Evolutionary conservation across 1,140 invertebrate species (phyloP).

Genomic region (Heterodera carotae): DNA sequence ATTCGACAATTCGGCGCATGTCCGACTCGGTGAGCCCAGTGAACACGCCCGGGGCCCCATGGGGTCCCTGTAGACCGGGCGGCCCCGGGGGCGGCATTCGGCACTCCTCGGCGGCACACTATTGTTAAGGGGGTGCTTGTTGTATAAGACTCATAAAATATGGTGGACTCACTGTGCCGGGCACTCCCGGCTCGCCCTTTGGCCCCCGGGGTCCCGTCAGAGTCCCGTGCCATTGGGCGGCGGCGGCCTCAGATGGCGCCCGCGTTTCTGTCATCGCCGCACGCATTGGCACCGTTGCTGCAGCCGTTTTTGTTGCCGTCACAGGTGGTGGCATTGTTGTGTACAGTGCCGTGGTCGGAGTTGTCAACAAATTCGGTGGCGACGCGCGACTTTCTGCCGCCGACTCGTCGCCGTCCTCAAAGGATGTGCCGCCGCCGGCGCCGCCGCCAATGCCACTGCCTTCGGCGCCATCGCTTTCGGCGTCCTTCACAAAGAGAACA

Average conservation of each 20-base stretch:
- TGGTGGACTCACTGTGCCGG: slow-evolving; percentile 18
- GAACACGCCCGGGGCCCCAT: slow-evolving; percentile 34
- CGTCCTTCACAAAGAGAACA: background rate
- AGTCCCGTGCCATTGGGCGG: background rate
- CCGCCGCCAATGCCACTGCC: too few relatives aligned
- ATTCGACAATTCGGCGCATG: slow-evolving; percentile 49
- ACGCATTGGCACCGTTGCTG: background rate
- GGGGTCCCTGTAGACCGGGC: slow-evolving; percentile 45
- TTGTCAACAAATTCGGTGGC: background rate
- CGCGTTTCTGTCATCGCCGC: background rate
- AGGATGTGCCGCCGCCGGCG: background rate
- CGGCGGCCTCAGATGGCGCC: background rate
- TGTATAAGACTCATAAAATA: too few relatives aligned
- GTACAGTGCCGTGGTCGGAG: background rate
- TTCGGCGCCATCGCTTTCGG: background rate
- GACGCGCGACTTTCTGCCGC: too few relatives aligned
- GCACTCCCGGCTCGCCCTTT: slow-evolving; percentile 41
- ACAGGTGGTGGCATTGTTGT: background rate
- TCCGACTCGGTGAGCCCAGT: slow-evolving; percentile 49
- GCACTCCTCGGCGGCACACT: slow-evolving; percentile 18
- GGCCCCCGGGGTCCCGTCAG: slow-evolving; percentile 34
- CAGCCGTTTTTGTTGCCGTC: background rate
- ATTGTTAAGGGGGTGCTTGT: background rate
- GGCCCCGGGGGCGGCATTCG: slow-evolving; percentile 36
- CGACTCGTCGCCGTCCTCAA: background rate